Evolutionary conservation across 2,888 invertebrate genomes (phyloP).

Genomic region (Melanargia galathea): DNA sequence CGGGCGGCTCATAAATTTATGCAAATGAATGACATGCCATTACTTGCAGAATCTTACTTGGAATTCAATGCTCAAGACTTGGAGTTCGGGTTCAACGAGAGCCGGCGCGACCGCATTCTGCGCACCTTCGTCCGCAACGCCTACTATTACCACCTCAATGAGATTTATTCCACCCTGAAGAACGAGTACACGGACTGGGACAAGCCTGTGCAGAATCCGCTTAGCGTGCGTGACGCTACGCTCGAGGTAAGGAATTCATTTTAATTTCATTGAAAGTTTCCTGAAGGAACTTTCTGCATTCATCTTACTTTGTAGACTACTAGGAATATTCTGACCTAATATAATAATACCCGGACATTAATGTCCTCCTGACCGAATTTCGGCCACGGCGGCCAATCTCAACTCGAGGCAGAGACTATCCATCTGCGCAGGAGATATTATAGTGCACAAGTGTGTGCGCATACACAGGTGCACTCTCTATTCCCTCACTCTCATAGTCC

Average conservation of each 20-base stretch:
- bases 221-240: constrained; percentile 92
- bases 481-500: too few relatives aligned
- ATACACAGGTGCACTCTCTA: too few relatives aligned
- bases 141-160: constrained; percentile 96
- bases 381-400: too few relatives aligned
- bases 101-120: constrained; percentile 91
- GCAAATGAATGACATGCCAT: constrained; percentile 63
- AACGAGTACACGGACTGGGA: constrained; percentile 99
- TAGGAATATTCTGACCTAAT: constrained; percentile 14
- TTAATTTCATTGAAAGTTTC: constrained; percentile 29
- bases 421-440: too few relatives aligned
- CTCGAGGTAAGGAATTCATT: constrained; percentile 80
- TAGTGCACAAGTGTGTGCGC: too few relatives aligned
- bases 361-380: too few relatives aligned
- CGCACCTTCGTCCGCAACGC: constrained; percentile 97
- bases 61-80: constrained; percentile 92
- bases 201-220: constrained; percentile 91
- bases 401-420: too few relatives aligned
- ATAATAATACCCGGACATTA: too few relatives aligned
- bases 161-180: constrained; percentile 95
- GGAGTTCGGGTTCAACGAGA: constrained; percentile 96
- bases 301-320: constrained; percentile 18
- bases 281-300: constrained; percentile 22
- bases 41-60: constrained; percentile 88
- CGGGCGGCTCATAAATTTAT: constrained; percentile 55